Evolutionary conservation across 2,888 invertebrate species (phyloP).

Genomic region (Drosophila borealis): DNA sequence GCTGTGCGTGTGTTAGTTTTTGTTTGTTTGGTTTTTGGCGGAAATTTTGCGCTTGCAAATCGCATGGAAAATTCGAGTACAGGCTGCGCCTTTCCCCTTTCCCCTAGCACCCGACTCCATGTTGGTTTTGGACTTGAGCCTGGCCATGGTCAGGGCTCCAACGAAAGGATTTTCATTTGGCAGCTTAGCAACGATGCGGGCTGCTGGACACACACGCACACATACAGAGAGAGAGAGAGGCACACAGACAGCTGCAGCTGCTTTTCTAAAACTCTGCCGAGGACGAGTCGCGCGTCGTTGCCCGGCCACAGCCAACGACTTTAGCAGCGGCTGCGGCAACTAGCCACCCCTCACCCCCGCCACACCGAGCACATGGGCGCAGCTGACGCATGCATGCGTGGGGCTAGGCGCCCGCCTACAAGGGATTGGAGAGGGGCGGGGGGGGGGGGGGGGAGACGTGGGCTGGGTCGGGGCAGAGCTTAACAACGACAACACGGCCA

Average conservation of each 20-base stretch:
- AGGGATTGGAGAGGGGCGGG: too few species aligned
- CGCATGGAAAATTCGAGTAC: conserved; percentile 73
- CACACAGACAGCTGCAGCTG: conserved; percentile 23
- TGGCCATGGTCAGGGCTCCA: conserved; percentile 13
- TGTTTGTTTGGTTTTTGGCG: conserved; percentile 74
- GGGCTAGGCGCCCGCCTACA: too few species aligned
- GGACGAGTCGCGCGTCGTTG: conserved; percentile 45
- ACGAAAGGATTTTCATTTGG: conserved; percentile 76
- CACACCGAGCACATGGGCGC: conserved; percentile 27
- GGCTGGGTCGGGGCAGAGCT: conserved; percentile 32
- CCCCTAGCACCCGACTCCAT: conserved; percentile 10
- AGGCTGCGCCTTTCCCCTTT: too few species aligned
- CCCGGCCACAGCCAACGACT: conserved; percentile 37
- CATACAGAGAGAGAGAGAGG: not conserved
- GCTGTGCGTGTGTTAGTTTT: conserved; percentile 52
- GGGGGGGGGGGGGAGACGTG: not conserved
- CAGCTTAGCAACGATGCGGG: conserved; percentile 69
- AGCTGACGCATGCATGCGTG: conserved; percentile 51
- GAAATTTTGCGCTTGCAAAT: conserved; percentile 78
- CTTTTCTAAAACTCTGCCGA: conserved; percentile 1
- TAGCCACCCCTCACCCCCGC: conserved; percentile 18
- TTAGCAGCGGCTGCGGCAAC: conserved; percentile 59
- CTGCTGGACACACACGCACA: conserved; percentile 45
- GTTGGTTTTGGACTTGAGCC: conserved; percentile 68
- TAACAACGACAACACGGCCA: conserved; percentile 57